phyloP scores from a whole-genome alignment of 2,797 vertebrate genomes.

The Naso thynnoides region DNA sequence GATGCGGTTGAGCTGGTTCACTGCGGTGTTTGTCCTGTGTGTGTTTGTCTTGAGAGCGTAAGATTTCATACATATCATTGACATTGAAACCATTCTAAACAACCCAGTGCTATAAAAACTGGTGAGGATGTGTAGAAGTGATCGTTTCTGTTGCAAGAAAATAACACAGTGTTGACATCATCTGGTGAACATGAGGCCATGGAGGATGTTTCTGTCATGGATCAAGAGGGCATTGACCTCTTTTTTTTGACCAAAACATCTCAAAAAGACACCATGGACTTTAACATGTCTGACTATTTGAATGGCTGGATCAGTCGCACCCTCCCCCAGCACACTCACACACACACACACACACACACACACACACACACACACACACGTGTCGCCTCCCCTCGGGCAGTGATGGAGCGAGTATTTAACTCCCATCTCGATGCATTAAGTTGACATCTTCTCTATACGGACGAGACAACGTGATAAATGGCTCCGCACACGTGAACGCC shows the following conservation, averaged over 20 bases:
- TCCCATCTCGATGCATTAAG: no score
- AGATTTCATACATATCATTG: neutral
- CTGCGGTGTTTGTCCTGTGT: neutral
- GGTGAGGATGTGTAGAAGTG: neutral
- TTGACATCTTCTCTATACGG: no score
- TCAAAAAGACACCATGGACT: no score
- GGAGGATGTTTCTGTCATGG: constrained; percentile 1
- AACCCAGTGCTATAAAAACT: neutral
- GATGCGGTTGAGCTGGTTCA: neutral
- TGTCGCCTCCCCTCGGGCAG: no score
- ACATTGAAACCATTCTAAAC: neutral
- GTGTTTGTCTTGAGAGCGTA: neutral
- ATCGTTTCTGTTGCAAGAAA: neutral
- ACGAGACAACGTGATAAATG: no score
- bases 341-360: constrained; percentile 43
- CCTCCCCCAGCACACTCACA: constrained; percentile 94
- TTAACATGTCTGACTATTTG: no score
- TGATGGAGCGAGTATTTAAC: no score
- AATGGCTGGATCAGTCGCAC: no score
- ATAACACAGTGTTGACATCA: constrained; percentile 34
- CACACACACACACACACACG: constrained; percentile 28
- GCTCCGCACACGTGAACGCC: no score
- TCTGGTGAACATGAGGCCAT: constrained; percentile 10
- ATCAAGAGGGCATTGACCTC: constrained; percentile 42
- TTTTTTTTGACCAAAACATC: constrained; percentile 33